phyloP scores from a whole-genome alignment of 2,113 vertebrate genomes.

The Mormyrus iriodes region DNA sequence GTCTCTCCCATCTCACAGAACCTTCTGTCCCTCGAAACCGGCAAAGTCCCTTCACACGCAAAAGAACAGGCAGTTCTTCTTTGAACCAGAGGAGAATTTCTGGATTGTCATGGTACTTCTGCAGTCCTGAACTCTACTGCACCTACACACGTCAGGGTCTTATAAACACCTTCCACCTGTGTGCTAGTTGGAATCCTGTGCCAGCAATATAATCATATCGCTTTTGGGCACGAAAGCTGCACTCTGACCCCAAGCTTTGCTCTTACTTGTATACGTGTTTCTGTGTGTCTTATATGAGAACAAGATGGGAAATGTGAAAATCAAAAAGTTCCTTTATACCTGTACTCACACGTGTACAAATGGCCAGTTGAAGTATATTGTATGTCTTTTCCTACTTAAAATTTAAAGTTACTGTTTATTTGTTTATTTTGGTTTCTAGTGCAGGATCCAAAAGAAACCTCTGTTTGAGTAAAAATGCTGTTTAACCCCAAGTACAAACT shows the following conservation, averaged over 20 bases:
- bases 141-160: background rate
- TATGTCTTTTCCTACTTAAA: background rate
- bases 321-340: background rate
- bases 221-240: background rate
- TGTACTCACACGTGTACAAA: background rate
- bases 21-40: slow-evolving; percentile 93
- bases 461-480: background rate
- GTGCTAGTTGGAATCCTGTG: background rate
- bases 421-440: background rate
- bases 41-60: slow-evolving; percentile 95
- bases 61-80: slow-evolving; percentile 97
- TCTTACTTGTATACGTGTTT: background rate
- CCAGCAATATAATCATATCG: background rate
- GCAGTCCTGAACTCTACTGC: background rate
- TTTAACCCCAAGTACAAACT: background rate
- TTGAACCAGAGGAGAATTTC: slow-evolving; percentile 89
- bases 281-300: background rate
- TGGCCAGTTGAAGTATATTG: background rate
- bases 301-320: background rate
- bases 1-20: slow-evolving; percentile 61
- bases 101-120: slow-evolving; percentile 96
- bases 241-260: background rate
- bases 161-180: no score
- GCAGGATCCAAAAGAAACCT: background rate
- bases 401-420: background rate